phyloP scores from a whole-genome alignment of 2,113 vertebrate species.

The Mus pahari region DNA sequence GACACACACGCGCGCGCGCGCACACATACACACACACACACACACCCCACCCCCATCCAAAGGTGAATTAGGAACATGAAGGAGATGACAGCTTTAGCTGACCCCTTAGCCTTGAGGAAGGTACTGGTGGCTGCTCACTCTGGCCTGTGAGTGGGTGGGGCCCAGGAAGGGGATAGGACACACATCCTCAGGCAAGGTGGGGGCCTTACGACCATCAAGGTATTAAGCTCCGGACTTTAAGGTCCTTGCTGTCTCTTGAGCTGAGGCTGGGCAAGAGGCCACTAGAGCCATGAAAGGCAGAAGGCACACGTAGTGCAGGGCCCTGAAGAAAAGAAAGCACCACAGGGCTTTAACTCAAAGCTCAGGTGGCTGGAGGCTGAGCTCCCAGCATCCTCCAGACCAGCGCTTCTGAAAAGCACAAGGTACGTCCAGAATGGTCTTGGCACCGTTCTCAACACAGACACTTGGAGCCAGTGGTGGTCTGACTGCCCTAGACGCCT shows the following conservation, averaged over 20 bases:
- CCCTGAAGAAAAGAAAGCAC: background rate
- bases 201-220: background rate
- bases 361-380: background rate
- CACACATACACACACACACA: no score
- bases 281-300: background rate
- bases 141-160: background rate
- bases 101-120: background rate
- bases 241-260: background rate
- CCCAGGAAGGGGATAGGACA: background rate
- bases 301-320: background rate
- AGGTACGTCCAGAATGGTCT: background rate
- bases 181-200: background rate
- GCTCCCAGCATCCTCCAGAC: background rate
- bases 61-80: background rate
- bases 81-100: background rate
- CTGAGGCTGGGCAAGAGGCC: background rate
- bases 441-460: background rate
- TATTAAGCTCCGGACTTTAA: background rate
- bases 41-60: background rate
- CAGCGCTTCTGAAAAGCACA: no score
- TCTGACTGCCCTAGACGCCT: slow-evolving; percentile 11
- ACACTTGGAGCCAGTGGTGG: background rate
- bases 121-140: background rate
- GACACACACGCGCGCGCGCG: no score
- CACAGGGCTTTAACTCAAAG: background rate